Percentiles rank a stretch among this genome's conserved stretches.
Evolutionary conservation across 2,888 invertebrate species (phyloP).

Genomic region (Hemistola chrysoprasaria): DNA sequence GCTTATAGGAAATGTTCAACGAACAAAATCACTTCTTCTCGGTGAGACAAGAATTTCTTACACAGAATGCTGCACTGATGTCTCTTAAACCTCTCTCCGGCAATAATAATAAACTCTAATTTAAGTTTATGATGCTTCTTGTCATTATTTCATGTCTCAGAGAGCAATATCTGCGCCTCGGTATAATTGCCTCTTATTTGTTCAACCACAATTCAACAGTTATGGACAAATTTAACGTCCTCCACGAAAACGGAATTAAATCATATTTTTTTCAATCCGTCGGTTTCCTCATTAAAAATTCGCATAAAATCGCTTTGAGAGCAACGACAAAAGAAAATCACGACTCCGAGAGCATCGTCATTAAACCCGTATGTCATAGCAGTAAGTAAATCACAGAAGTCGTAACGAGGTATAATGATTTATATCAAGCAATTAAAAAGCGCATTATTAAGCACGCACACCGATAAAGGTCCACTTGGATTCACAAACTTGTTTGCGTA

Average conservation of each 20-base stretch:
- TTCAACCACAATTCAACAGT: slow-evolving; percentile 33
- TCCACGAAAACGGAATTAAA: slow-evolving; percentile 47
- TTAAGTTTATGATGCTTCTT: slow-evolving; percentile 8
- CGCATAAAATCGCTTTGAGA: slow-evolving; percentile 57
- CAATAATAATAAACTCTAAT: neutral
- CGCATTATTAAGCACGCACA: slow-evolving; percentile 58
- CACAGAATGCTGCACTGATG: no score
- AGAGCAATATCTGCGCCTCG: slow-evolving; percentile 11
- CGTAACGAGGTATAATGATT: slow-evolving; percentile 74
- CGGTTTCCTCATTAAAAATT: slow-evolving; percentile 71
- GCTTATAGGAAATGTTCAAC: neutral
- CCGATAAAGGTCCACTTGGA: slow-evolving; percentile 17
- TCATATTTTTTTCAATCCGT: slow-evolving; percentile 47
- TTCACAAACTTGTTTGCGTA: slow-evolving; percentile 12
- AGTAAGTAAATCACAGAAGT: slow-evolving; percentile 74
- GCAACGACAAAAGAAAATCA: slow-evolving; percentile 66
- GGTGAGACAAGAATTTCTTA: no score
- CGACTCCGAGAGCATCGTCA: slow-evolving; percentile 46
- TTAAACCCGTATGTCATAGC: slow-evolving; percentile 74
- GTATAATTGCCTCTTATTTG: slow-evolving; percentile 18
- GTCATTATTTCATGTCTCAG: slow-evolving; percentile 8
- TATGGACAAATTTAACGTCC: slow-evolving; percentile 44
- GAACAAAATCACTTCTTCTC: no score
- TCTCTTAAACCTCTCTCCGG: no score
- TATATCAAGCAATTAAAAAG: slow-evolving; percentile 76